Evolutionary conservation across 2,888 invertebrate genomes (phyloP), one percentile per base, ranked within the genome.

Genomic region (Anticlea derivata): DNA sequence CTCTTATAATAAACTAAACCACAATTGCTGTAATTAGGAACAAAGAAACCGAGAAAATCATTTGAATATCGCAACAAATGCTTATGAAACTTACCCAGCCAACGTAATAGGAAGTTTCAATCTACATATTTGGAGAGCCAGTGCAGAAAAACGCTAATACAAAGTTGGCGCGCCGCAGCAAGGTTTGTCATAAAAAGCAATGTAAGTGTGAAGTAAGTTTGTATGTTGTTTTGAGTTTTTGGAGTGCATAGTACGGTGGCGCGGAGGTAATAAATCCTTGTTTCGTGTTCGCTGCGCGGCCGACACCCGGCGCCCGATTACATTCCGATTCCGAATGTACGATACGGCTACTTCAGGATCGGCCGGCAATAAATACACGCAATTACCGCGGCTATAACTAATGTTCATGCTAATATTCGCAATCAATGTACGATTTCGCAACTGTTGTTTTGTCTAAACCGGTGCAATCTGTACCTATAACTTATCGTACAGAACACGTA

Each of bases 191-290:
- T 67, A 70, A 69, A 71, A 70, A 68, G 56, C 57, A 66, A 67
- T 68, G 63, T 58, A 58, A 57, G 53, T 56, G 60, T 59, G 61
- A 65, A 66, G 65, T 70, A 53, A 50, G 56, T 55, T 61, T 58
- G 60, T 65, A 58, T 70, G 66, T 70, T 68, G 69, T 70, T 73
- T 73, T 72, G 62, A 71, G 66, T 68, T 73, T 75, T 71, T 64
- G 61, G 67, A 70, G 70, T 73, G 71, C 69, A 73, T 61, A 59
- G 67, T 65, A 62, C 75, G 75, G 75, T 75, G 77, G 61, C 65
- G 58, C 59, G 35, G 61, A 39, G 61, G 63, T 68, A 72, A 66
- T 78, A 78, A 78, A 77, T 77, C 66, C 63, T 70, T 64, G 68
- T 63, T 65, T 66, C 67, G 68, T 67, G 67, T 67, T 68, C 63